Evolutionary conservation across 2,888 invertebrate species (phyloP), one percentile per base, ranked within the genome.

Genomic region (Hypomecis atomaria): DNA sequence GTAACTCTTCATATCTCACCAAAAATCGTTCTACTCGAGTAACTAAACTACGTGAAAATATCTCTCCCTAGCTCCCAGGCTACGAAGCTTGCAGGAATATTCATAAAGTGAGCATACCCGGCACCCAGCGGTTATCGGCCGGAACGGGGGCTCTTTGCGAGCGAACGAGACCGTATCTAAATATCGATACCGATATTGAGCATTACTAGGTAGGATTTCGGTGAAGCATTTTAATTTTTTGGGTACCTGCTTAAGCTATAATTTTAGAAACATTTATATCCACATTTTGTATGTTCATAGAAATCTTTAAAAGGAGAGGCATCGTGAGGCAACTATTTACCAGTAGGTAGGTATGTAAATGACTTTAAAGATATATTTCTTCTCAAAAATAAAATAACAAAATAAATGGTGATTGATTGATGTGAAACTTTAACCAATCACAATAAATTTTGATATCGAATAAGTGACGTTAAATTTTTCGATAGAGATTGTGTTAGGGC

Each of bases 111-210:
- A 70, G 67, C 71, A 68, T 69, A 70, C 68, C 62, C 69, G 69
- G 67, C 83, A 78, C 81, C 81, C 81, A 81, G 72, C 78, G 76
- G 82, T 82, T 86, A 86, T 86, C 86, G 72, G 76, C 74, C 79
- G 80, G 77, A 81, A 82, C 83, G 72, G 56, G 63, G 65, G 63
- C 68, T 66, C 65, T 69, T 70, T 66, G 69, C 69, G 67, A 71
- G 65, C 70, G 61, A 67, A 66, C 67, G 63, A 62, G 59, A 56
- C 43, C 47, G 56, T 66, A 69, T 66, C 71, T 48, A 57, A 63
- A 59, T 59, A 66, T 65, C 62, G 58, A 63, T 55, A 63, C 58
- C 37, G 49, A 60, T 65, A 59, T 50, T 49, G 34, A 40, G 42
- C 45, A 42, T 56, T 50, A 60, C 37, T 34, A n/a, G 10, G 23